Conservation (phyloP, 2,888 invertebrate species). For the Parthenolecanium corni region DNA sequence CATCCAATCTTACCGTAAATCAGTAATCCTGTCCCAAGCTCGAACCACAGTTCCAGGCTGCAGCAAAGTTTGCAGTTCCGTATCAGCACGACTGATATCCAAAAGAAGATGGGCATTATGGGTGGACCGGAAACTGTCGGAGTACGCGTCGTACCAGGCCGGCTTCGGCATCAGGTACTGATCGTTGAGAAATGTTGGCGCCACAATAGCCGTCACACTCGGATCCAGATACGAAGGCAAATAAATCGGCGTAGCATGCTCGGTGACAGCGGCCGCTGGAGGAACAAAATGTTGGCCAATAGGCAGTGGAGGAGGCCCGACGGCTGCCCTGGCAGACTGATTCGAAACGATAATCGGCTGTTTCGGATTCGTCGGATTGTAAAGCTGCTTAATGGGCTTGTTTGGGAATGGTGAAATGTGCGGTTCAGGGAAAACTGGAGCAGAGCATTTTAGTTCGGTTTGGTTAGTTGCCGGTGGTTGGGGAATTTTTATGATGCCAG, state of each 20-base stretch:
- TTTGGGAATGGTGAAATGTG: slow-evolving; percentile 29
- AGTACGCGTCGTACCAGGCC: slow-evolving; percentile 47
- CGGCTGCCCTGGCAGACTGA: slow-evolving; percentile 37
- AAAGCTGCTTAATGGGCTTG: slow-evolving; percentile 44
- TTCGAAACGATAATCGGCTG: slow-evolving; percentile 51
- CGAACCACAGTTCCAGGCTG: slow-evolving; percentile 48
- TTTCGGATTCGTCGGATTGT: slow-evolving; percentile 53
- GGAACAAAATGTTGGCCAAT: slow-evolving; percentile 16
- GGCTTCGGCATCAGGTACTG: slow-evolving; percentile 38
- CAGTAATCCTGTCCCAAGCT: slow-evolving; percentile 52
- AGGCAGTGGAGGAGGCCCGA: slow-evolving; percentile 39
- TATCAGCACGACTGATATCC: slow-evolving; percentile 56
- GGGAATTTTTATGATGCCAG: slow-evolving; percentile 31
- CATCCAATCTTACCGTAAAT: slow-evolving; percentile 43
- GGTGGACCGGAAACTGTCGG: slow-evolving; percentile 49
- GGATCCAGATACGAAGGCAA: slow-evolving; percentile 14
- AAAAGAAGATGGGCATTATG: slow-evolving; percentile 51
- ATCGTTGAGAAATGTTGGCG: slow-evolving; percentile 6
- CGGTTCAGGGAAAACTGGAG: slow-evolving; percentile 4
- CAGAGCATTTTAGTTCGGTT: slow-evolving; percentile 29
- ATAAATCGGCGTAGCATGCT: slow-evolving; percentile 24
- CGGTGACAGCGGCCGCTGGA: background rate
- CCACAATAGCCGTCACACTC: slow-evolving; percentile 6
- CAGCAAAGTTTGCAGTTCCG: slow-evolving; percentile 52
- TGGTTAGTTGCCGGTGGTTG: slow-evolving; percentile 20